A percentile compares a stretch with the other conserved stretches of the same genome.
phyloP scores from a whole-genome alignment of 2,888 invertebrate species.

The Abscondita cerata region DNA sequence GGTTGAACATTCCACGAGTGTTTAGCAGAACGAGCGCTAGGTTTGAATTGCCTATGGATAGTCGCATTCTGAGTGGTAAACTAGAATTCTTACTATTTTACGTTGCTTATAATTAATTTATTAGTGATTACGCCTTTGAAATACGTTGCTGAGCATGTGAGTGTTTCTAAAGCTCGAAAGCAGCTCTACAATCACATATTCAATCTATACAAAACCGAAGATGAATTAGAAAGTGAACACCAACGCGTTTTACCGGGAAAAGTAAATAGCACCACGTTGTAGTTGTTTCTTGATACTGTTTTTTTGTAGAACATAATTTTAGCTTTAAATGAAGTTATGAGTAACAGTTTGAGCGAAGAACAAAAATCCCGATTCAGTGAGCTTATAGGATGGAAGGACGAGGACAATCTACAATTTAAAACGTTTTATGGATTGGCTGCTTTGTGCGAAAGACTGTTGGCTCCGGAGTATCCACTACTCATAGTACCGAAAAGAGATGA shows the following conservation, averaged over 20 bases:
- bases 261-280: conserved; percentile 49
- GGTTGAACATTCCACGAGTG: conserved; percentile 74
- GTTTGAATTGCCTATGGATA: conserved; percentile 78
- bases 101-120: conserved; percentile 30
- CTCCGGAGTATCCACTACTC: conserved; percentile 58
- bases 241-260: conserved; percentile 59
- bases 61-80: conserved; percentile 58
- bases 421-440: conserved; percentile 83
- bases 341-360: conserved; percentile 63
- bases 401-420: conserved; percentile 68
- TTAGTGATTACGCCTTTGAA: conserved; percentile 73
- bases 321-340: conserved; percentile 70
- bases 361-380: conserved; percentile 61
- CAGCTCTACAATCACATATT: conserved; percentile 67
- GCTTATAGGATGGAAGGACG: conserved; percentile 64
- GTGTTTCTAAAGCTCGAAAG: conserved; percentile 66
- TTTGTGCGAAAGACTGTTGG: conserved; percentile 74
- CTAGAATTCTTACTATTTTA: neutral
- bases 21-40: conserved; percentile 77
- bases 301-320: conserved; percentile 61
- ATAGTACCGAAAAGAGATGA: conserved; percentile 67
- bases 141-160: conserved; percentile 73
- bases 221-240: conserved; percentile 48
- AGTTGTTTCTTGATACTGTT: conserved; percentile 19
- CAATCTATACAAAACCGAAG: conserved; percentile 54